Percentiles rank a stretch among this genome's conserved stretches.
phyloP scores from a whole-genome alignment of 1,140 invertebrate species.

The Drosophila ambigua region DNA sequence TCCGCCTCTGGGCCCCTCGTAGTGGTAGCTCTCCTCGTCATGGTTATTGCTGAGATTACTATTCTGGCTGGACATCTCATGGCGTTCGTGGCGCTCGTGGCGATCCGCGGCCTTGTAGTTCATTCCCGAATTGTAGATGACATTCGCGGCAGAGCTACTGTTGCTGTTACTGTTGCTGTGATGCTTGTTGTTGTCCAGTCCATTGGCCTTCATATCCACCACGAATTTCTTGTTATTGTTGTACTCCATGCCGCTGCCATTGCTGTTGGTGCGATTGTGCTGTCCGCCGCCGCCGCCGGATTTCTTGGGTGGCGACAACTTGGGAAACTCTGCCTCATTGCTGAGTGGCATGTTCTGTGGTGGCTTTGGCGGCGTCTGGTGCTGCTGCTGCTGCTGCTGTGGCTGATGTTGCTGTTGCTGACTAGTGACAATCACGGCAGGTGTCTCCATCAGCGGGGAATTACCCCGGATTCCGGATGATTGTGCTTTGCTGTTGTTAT shows the following conservation, averaged over 20 bases:
- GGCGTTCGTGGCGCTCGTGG: slow-evolving; percentile 75
- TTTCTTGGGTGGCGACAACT: slow-evolving; percentile 81
- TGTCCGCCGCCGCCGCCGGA: slow-evolving; percentile 58
- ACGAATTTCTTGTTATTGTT: slow-evolving; percentile 65
- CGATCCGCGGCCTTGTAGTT: slow-evolving; percentile 75
- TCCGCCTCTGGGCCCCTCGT: slow-evolving; percentile 49
- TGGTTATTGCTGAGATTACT: slow-evolving; percentile 74
- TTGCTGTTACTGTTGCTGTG: slow-evolving; percentile 41
- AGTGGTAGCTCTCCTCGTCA: slow-evolving; percentile 68
- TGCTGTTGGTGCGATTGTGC: slow-evolving; percentile 70
- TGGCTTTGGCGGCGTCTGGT: slow-evolving; percentile 41
- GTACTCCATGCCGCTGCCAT: slow-evolving; percentile 68
- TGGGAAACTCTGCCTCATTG: slow-evolving; percentile 82
- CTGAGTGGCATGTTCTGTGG: slow-evolving; percentile 71
- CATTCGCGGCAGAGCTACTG: slow-evolving; percentile 42
- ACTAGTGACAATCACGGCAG: slow-evolving; percentile 82
- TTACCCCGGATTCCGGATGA: slow-evolving; percentile 68
- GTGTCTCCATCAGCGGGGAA: slow-evolving; percentile 84
- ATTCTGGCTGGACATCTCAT: slow-evolving; percentile 81
- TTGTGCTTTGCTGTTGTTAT: slow-evolving; percentile 76
- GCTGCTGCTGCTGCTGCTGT: slow-evolving; percentile 59
- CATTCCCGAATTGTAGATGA: slow-evolving; percentile 79
- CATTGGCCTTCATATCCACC: slow-evolving; percentile 63
- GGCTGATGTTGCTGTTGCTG: slow-evolving; percentile 68
- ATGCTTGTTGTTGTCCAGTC: slow-evolving; percentile 58